Evolutionary conservation across 2,113 vertebrate species (phyloP).

Genomic region (Alaudala cheleensis): DNA sequence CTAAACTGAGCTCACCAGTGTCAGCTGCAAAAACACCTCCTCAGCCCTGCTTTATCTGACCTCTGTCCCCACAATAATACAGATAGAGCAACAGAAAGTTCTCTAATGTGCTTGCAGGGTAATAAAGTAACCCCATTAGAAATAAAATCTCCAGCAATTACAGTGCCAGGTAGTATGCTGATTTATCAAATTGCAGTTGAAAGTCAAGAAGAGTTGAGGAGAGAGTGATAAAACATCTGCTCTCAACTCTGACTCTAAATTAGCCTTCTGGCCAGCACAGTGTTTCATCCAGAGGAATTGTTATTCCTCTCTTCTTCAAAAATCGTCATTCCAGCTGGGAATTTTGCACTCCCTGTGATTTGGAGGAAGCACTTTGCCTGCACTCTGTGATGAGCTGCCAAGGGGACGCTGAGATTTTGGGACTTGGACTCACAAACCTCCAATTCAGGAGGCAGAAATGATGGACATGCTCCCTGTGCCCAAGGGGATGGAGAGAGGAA

Average conservation of each 20-base stretch:
- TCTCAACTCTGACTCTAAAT: neutral
- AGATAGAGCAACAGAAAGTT: neutral
- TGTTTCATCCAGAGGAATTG: neutral
- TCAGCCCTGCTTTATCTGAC: neutral
- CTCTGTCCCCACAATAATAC: neutral
- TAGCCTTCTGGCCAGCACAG: neutral
- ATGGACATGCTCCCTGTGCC: neutral
- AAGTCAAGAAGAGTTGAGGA: conserved; percentile 33
- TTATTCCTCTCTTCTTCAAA: neutral
- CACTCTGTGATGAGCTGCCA: neutral
- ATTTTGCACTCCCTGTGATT: neutral
- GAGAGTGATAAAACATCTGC: neutral
- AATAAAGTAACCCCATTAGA: conserved; percentile 15
- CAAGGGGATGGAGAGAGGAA: neutral
- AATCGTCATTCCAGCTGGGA: neutral
- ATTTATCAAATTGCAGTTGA: conserved; percentile 39
- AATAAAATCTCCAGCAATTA: conserved; percentile 24
- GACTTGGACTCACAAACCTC: neutral
- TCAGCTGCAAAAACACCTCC: neutral
- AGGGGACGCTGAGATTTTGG: neutral
- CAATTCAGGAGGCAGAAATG: neutral
- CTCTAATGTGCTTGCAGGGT: neutral
- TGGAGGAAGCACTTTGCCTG: neutral
- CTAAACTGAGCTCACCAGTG: neutral
- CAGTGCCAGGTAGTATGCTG: conserved; percentile 15